Evolutionary conservation across 2,888 invertebrate genomes (phyloP).

Genomic region (Trisateles emortualis): DNA sequence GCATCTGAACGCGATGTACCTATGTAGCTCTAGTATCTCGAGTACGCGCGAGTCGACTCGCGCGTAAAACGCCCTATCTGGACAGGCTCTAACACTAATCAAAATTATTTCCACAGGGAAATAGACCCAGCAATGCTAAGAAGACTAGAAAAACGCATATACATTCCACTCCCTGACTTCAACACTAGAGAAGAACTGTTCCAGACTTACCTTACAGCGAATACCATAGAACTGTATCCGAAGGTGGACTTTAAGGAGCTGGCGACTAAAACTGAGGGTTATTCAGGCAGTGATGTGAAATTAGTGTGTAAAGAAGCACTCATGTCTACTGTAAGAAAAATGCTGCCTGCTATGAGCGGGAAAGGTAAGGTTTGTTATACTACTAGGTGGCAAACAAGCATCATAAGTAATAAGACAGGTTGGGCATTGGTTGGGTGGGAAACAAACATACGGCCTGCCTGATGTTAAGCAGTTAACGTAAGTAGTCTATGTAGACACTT

Average conservation of each 20-base stretch:
- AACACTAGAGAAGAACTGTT: conserved; percentile 91
- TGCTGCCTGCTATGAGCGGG: conserved; percentile 71
- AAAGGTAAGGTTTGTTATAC: conserved; percentile 55
- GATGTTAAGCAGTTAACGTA: no score
- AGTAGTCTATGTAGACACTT: no score
- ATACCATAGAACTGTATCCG: conserved; percentile 77
- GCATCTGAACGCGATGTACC: no score
- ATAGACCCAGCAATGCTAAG: conserved; percentile 95
- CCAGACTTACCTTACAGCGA: conserved; percentile 85
- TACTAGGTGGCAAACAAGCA: no score
- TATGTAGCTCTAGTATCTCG: no score
- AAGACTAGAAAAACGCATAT: conserved; percentile 94
- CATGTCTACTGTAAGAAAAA: conserved; percentile 92
- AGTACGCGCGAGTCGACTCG: no score
- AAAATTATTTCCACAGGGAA: conserved; percentile 85
- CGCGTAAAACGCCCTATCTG: no score
- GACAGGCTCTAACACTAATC: no score
- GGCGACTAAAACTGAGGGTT: conserved; percentile 89
- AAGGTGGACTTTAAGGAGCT: conserved; percentile 78
- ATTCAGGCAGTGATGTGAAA: conserved; percentile 96
- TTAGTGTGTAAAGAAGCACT: conserved; percentile 95
- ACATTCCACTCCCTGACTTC: conserved; percentile 91
- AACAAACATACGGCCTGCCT: no score
- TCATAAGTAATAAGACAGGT: no score
- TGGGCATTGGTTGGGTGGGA: no score